phyloP scores from a whole-genome alignment of 2,113 vertebrate genomes.

The Heloderma charlesbogerti region DNA sequence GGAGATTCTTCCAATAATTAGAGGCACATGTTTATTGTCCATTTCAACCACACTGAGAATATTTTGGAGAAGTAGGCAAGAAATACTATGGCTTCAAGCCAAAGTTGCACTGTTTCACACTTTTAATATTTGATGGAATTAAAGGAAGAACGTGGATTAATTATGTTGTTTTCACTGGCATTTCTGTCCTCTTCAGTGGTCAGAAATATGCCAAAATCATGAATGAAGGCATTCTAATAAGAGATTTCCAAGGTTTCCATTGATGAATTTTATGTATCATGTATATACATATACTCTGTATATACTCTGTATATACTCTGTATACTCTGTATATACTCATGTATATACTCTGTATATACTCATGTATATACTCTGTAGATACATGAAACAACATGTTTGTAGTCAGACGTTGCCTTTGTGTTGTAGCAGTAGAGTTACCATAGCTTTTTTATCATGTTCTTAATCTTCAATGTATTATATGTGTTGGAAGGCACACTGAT shows the following conservation, averaged over 20 bases:
- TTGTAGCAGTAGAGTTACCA: not conserved
- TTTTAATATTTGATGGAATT: not conserved
- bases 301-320: no score
- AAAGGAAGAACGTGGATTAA: not conserved
- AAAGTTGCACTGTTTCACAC: not conserved
- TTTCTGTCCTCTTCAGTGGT: not conserved
- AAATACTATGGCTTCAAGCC: not conserved
- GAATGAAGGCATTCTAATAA: not conserved
- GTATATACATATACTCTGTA: no score
- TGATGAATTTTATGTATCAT: not conserved
- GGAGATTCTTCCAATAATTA: not conserved
- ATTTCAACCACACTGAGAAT: not conserved
- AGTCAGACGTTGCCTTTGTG: not conserved
- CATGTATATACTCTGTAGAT: no score
- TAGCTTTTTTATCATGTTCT: not conserved
- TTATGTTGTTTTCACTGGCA: not conserved
- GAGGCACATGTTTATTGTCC: not conserved
- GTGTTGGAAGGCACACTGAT: not conserved
- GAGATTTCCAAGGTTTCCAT: not conserved
- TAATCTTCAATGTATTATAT: conserved; percentile 6
- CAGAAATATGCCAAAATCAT: not conserved
- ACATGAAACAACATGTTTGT: not conserved
- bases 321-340: no score
- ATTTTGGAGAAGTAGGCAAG: not conserved
- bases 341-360: no score